These are phyloP conservation scores for Thymallus thymallus DNA, from an alignment of 2,113 vertebrate genomes.

Conservation along the genomic window DNA sequence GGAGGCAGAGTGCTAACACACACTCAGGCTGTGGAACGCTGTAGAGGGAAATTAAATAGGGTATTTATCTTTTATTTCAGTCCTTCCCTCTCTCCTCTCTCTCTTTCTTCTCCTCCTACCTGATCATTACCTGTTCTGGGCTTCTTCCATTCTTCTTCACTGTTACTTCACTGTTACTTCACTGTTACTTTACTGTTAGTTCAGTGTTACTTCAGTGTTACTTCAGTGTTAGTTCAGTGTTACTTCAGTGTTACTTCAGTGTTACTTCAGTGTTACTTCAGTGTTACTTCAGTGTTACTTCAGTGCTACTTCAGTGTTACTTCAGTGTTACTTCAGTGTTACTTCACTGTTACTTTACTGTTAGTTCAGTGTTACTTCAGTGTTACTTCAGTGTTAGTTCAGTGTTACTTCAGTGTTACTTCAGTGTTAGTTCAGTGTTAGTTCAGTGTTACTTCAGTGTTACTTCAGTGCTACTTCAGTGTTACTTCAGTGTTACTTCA, in stretches of 20 bases:
- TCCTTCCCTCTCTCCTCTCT: conserved; percentile 38
- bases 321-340: too few relatives aligned
- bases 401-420: neutral
- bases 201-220: too few relatives aligned
- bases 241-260: too few relatives aligned
- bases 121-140: conserved; percentile 7
- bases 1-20: conserved; percentile 49
- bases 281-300: too few relatives aligned
- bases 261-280: too few relatives aligned
- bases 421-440: neutral
- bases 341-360: too few relatives aligned
- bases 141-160: conserved; percentile 10
- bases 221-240: too few relatives aligned
- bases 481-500: too few relatives aligned
- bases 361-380: too few relatives aligned
- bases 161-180: too few relatives aligned
- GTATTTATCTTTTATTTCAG: conserved; percentile 51
- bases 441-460: neutral
- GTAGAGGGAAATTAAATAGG: conserved; percentile 55
- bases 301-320: too few relatives aligned
- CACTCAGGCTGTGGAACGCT: conserved; percentile 60
- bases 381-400: neutral
- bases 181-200: too few relatives aligned
- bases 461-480: neutral
- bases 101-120: conserved; percentile 29